Conservation (phyloP, 2,113 vertebrate genomes). For the Thomomys bottae region DNA sequence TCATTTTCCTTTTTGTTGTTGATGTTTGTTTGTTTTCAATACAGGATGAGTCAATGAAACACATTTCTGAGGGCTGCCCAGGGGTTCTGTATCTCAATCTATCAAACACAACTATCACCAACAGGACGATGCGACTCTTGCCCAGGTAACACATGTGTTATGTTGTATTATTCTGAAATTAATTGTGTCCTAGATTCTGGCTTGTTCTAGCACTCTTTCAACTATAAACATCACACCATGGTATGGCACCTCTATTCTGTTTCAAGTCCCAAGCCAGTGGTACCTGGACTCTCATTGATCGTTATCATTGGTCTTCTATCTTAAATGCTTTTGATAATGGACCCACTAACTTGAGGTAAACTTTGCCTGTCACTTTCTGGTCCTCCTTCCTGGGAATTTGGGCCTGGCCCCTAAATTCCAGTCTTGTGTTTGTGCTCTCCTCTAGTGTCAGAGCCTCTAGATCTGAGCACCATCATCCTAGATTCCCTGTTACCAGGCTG, state of each 20-base stretch:
- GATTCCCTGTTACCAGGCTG: background rate
- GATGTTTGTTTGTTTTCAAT: conserved; percentile 4
- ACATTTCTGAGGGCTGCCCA: conserved; percentile 86
- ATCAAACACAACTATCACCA: conserved; percentile 86
- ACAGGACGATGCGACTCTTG: conserved; percentile 85
- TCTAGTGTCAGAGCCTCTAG: no score
- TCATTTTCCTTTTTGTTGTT: background rate
- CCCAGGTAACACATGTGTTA: conserved; percentile 83
- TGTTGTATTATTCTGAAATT: background rate
- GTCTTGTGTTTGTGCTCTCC: background rate
- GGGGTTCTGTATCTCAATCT: conserved; percentile 90
- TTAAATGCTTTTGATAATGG: background rate
- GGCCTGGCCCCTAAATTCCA: background rate
- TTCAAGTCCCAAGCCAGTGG: background rate
- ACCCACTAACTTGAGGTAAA: background rate
- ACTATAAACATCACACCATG: background rate
- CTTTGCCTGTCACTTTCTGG: background rate
- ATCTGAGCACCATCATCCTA: background rate
- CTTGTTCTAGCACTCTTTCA: background rate
- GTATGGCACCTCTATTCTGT: background rate
- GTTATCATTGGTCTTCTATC: background rate
- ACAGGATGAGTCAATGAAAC: conserved; percentile 88
- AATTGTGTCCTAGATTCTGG: background rate
- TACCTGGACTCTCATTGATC: background rate
- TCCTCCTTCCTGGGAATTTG: background rate